Percentiles rank a stretch among this genome's conserved stretches.
phyloP scores from a whole-genome alignment of 2,888 invertebrate species.

The Cinara cedri region DNA sequence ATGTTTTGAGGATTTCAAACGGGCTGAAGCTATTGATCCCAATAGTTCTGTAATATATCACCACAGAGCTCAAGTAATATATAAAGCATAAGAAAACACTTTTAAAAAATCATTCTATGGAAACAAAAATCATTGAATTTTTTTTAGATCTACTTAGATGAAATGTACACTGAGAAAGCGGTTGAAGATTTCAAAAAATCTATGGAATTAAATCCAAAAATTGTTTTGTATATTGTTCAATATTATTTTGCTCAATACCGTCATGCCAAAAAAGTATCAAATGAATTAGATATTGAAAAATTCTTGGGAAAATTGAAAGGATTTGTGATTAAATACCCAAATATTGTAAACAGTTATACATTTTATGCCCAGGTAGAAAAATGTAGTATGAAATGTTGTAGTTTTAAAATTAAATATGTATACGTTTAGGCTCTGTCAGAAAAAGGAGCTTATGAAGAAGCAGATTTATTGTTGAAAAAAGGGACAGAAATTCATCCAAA shows the following conservation, averaged over 20 bases:
- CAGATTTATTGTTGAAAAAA: slow-evolving; percentile 80
- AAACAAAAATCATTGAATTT: background rate
- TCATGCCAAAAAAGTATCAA: slow-evolving; percentile 64
- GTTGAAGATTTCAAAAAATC: slow-evolving; percentile 80
- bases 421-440: slow-evolving; percentile 69
- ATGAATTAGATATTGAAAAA: slow-evolving; percentile 61
- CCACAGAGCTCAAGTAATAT: slow-evolving; percentile 77
- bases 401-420: background rate
- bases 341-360: slow-evolving; percentile 84
- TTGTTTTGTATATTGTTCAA: slow-evolving; percentile 86
- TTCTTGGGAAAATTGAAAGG: slow-evolving; percentile 67
- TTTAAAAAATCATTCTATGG: background rate
- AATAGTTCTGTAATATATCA: slow-evolving; percentile 89
- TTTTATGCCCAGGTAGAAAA: slow-evolving; percentile 82
- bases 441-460: slow-evolving; percentile 80
- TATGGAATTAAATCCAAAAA: slow-evolving; percentile 80
- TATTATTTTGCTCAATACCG: slow-evolving; percentile 89
- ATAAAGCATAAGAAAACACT: background rate
- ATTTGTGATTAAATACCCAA: slow-evolving; percentile 79
- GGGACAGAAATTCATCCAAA: slow-evolving; percentile 82
- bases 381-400: background rate
- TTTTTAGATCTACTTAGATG: slow-evolving; percentile 41
- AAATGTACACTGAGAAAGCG: slow-evolving; percentile 70
- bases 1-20: slow-evolving; percentile 79
- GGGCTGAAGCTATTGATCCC: slow-evolving; percentile 78